phyloP scores from a whole-genome alignment of 2,113 vertebrate species.

The Podarcis raffonei region DNA sequence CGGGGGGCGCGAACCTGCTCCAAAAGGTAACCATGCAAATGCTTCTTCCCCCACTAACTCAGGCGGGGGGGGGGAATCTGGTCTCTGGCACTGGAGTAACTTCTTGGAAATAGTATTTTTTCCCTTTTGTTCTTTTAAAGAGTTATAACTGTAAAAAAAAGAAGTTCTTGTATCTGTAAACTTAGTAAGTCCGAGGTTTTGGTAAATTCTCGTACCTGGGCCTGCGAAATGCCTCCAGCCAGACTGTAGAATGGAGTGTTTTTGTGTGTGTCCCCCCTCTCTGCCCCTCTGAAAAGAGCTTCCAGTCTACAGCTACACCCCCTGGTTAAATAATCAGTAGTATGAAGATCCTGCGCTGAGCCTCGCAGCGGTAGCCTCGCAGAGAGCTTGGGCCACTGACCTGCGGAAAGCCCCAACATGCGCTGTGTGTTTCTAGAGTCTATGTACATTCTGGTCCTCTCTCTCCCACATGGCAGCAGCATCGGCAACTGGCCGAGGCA shows the following conservation, averaged over 20 bases:
- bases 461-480: constrained; percentile 69
- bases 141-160: constrained; percentile 73
- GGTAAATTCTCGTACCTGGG: constrained; percentile 80
- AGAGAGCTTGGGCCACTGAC: constrained; percentile 69
- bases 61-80: not conserved
- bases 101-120: constrained; percentile 50
- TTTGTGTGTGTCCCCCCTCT: not conserved
- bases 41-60: not conserved
- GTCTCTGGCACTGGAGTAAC: constrained; percentile 68
- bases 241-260: constrained; percentile 75
- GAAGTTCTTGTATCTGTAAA: constrained; percentile 68
- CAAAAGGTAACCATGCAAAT: not conserved
- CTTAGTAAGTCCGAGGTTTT: constrained; percentile 66
- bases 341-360: constrained; percentile 78
- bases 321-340: constrained; percentile 86
- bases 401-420: constrained; percentile 70
- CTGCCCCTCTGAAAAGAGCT: constrained; percentile 66
- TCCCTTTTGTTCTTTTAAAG: constrained; percentile 54
- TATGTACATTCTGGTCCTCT: constrained; percentile 79
- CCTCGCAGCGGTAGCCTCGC: constrained; percentile 58
- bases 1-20: constrained; percentile 30
- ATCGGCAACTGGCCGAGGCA: constrained; percentile 75
- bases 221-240: constrained; percentile 74
- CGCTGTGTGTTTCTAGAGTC: constrained; percentile 66
- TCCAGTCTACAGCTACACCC: constrained; percentile 61